Percentiles rank a stretch among this genome's conserved stretches.
Evolutionary conservation across 2,113 vertebrate genomes (phyloP).

Genomic region (Labrus mixtus): DNA sequence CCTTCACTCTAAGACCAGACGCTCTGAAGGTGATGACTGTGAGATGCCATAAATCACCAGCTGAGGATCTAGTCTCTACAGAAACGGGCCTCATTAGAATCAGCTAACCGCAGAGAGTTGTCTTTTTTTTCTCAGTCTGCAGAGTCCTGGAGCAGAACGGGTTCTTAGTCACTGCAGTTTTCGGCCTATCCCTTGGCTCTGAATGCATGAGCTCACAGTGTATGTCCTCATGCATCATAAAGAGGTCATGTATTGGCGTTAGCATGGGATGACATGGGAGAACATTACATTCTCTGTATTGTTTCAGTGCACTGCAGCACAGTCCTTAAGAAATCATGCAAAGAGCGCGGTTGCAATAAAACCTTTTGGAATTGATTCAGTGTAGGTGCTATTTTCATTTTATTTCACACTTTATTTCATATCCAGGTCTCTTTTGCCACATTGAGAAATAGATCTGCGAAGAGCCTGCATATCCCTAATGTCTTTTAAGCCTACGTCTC

Average conservation of each 20-base stretch:
- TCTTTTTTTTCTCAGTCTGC: constrained; percentile 34
- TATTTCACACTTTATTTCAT: constrained; percentile 3
- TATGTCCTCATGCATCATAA: constrained; percentile 47
- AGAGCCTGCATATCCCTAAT: constrained; percentile 17
- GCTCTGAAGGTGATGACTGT: constrained; percentile 64
- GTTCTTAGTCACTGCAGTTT: constrained; percentile 16
- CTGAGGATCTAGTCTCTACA: constrained; percentile 51
- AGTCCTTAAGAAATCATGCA: neutral
- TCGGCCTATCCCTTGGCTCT: constrained; percentile 17
- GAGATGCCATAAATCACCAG: constrained; percentile 68
- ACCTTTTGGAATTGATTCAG: neutral
- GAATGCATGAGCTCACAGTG: constrained; percentile 44
- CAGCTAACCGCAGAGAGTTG: constrained; percentile 32
- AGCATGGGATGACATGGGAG: constrained; percentile 9
- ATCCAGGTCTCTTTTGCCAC: neutral
- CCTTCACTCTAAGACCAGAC: constrained; percentile 59
- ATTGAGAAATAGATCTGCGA: constrained; percentile 17
- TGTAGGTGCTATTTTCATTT: constrained; percentile 4
- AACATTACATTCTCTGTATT: neutral
- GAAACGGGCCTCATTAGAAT: constrained; percentile 62
- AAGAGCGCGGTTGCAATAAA: constrained; percentile 6
- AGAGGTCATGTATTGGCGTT: constrained; percentile 24
- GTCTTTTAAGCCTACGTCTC: constrained; percentile 21
- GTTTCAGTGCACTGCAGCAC: neutral
- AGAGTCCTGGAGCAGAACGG: constrained; percentile 27